Base-by-base conservation (phyloP, 2,113 vertebrate genomes). In the Balaenoptera acutorostrata region DNA sequence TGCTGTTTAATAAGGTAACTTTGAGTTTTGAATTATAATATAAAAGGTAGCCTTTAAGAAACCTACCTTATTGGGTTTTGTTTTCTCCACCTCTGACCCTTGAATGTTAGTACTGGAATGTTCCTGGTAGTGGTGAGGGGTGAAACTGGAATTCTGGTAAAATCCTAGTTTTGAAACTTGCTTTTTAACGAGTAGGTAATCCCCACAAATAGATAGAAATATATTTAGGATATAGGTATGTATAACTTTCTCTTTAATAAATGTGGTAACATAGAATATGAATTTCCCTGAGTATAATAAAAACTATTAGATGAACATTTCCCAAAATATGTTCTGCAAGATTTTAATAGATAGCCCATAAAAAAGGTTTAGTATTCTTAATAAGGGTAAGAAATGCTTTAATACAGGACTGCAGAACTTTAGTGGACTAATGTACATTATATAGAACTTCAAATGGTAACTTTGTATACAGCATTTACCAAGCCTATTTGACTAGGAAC, bases 61-160 rank as follows among this genome's bases (percentile, higher is more conserved):
- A 84, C 57, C 20, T 59, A 49, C 27, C 29, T 69, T 80, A 9
- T 14, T 55, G 33, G 27, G 93, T 95, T 82, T 93, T 83, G 25
- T 81, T 93, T 36, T 95, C 36, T 90, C 63, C 14, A 46, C 20
- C 39, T 91, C 74, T 55, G 55, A 72, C 88, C 63, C 18, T 57
- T 96, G 68, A 95, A 71, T 83, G 68, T 93, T 93, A 77, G 77
- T 41, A 80, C 61, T 84, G n/a, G 39, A 96, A 78, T n/a, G 90
- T 72, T 64, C 25, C 55, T 55, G n/a, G 69, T 84, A 63, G 44
- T 36, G 21, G 59, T 64, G 8, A 90, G 57, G 61, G 46, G 61
- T 2, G 6, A 55, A 27, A 49, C 61, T 90, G n/a, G 68, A 88
- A 87, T 57, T 44, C 59, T 90, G 74, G 5, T 88, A 71, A 95